Evolutionary conservation across 2,113 vertebrate genomes (phyloP), one percentile per base, ranked within the genome.

Genomic region (Tetrao urogallus): DNA sequence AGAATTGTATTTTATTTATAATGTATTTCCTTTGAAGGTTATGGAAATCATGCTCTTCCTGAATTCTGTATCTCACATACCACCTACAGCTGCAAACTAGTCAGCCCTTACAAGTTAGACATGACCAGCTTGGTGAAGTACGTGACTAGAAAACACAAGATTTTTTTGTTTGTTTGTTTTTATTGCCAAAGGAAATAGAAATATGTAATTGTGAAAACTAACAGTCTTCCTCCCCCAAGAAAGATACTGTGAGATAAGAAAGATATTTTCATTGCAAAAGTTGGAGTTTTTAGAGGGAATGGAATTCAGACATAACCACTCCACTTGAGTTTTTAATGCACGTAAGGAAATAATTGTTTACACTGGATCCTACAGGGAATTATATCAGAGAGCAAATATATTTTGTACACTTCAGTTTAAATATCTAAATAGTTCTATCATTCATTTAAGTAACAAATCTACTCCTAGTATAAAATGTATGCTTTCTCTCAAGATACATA

Each of bases 1-100:
- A 94, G 89, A 92, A 97, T 83, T 25, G 61, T 65, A 77, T 96
- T 96, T 94, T 94, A 94, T 92, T 94, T 93, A 86, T 92, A 94
- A 96, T 71, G 34, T 79, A 89, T 91, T 96, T 94, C 60, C 87
- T 97, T 95, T 91, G 87, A 96, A 96, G 30, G 75, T 90, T 92
- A 81, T 66, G 92, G 73, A 92, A 96, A 96, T 91, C 73, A 48
- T 64, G 57, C 48, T 86, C 87, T 86, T 92, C 85, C 74, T 83
- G 70, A 80, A 66, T 73, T 60, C 82, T 85, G 64, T 52, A 66
- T 83, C 77, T 93, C 57, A 84, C 73, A 57, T 86, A 91, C 84
- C 89, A 96, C 75, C 67, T 88, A 86, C 82, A 83, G 79, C 47
- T 94, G 69, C 61, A 90, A 94, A 91, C 42, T 48, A 82, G 60